Conservation (phyloP, 2,888 invertebrate species). For the Julus scandinavius region DNA sequence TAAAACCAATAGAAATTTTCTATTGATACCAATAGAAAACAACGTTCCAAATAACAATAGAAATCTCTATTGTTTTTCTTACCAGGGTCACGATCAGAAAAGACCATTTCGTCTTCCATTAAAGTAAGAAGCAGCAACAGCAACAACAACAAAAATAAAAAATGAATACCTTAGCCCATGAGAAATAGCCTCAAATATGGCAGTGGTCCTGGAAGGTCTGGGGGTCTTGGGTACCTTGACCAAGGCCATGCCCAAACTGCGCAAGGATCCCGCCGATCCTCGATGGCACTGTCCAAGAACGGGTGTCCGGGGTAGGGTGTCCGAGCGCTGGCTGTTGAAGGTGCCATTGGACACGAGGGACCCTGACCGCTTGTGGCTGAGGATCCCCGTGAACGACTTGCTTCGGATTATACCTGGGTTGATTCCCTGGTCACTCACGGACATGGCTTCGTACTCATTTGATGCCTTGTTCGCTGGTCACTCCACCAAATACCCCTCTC, state of each 20-base stretch:
- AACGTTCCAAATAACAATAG: no score
- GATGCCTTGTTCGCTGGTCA: neutral
- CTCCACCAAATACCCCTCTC: neutral
- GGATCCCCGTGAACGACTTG: constrained; percentile 56
- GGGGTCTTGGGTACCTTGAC: constrained; percentile 64
- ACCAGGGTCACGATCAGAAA: no score
- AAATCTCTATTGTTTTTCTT: no score
- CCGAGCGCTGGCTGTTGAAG: constrained; percentile 50
- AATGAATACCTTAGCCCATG: constrained; percentile 63
- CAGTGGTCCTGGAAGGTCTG: constrained; percentile 63
- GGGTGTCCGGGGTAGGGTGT: constrained; percentile 51
- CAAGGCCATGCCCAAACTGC: constrained; percentile 54
- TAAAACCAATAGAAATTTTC: no score
- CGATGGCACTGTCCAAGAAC: constrained; percentile 55
- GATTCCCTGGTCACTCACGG: constrained; percentile 31
- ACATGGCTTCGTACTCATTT: constrained; percentile 37
- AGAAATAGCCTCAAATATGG: constrained; percentile 64
- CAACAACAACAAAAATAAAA: neutral
- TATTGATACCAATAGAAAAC: no score
- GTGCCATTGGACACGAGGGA: constrained; percentile 49
- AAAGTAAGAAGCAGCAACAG: no score
- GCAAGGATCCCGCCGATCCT: constrained; percentile 48
- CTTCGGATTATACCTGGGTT: constrained; percentile 55
- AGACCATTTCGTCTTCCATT: no score
- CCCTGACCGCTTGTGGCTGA: constrained; percentile 52